Evolutionary conservation across 2,113 vertebrate genomes (phyloP).

Genomic region (Phasianus colchicus): DNA sequence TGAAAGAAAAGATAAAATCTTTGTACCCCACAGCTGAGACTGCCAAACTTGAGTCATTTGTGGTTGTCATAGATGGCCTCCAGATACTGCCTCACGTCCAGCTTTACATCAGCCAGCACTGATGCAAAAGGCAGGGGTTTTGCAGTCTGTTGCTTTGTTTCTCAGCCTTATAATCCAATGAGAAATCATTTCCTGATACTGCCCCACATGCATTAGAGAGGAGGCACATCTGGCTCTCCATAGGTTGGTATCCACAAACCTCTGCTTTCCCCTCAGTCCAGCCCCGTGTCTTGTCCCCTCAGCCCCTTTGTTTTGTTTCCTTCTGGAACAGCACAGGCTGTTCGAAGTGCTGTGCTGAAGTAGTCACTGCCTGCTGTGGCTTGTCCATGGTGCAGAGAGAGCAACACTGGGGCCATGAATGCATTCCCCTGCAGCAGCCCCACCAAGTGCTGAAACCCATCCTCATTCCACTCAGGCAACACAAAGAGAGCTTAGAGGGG

Average conservation of each 20-base stretch:
- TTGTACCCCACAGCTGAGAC: background rate
- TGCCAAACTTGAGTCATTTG: background rate
- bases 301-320: background rate
- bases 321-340: background rate
- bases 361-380: background rate
- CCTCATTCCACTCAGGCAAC: background rate
- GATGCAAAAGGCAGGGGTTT: slow-evolving; percentile 37
- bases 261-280: background rate
- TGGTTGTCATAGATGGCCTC: background rate
- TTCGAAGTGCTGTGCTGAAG: background rate
- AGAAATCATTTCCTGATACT: slow-evolving; percentile 33
- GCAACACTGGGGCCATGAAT: background rate
- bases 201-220: background rate
- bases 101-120: background rate
- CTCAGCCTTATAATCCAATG: slow-evolving; percentile 14
- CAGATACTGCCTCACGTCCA: background rate
- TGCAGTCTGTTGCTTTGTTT: slow-evolving; percentile 17
- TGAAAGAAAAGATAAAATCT: background rate
- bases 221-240: background rate
- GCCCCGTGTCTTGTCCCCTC: background rate
- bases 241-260: background rate
- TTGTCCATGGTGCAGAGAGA: background rate
- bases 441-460: background rate
- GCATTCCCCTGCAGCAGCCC: background rate
- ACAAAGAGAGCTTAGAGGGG: background rate